Evolutionary conservation across 2,113 vertebrate genomes (phyloP), one percentile per base, ranked within the genome.

Genomic region (Dinomys branickii): DNA sequence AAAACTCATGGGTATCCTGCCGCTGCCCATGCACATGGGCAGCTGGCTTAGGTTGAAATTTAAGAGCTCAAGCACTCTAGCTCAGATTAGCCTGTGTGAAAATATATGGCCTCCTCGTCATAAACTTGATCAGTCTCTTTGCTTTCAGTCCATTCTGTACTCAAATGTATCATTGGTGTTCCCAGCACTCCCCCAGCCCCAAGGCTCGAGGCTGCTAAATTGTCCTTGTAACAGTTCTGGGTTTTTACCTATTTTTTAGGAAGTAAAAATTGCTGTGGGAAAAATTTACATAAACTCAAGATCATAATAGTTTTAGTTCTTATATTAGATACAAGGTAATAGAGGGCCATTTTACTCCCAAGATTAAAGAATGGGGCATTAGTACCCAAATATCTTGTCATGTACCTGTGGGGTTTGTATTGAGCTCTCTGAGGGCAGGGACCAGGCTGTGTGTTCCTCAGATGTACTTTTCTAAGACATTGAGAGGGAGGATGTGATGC

Each of bases 371-470:
- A 47, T 9, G 3, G n/a, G 90, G 3, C 59, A 0, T 26, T 38
- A 3, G 22, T 2, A 20, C 38, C 41, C 16, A 26, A 10, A 58
- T 14, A 13, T 0, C 1, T 16, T 7, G 54, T 41, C 30, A 11
- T 0, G 6, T 13, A n/a, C 38, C 2, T 47, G 5, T 4, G 11
- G 44, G 71, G 4, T 7, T 22, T 47, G 24, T 5, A 11, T 3
- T 13, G 24, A 35, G 30, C 33, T 33, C n/a, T 12, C 8, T n/a
- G 35, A 61, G 56, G 47, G 16, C 63, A 14, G 8, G 38, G 22
- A 44, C 19, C 61, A 61, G 12, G 84, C 16, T 22, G 5, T 38
- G 19, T 22, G 11, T 47, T 59, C 3, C 30, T 69, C 26, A 9
- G 5, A 13, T 73, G 16, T 50, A 26, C 22, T 13, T 56, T 69